Base-by-base conservation (phyloP, 2,888 invertebrate species). In the Mayetiola destructor region DNA sequence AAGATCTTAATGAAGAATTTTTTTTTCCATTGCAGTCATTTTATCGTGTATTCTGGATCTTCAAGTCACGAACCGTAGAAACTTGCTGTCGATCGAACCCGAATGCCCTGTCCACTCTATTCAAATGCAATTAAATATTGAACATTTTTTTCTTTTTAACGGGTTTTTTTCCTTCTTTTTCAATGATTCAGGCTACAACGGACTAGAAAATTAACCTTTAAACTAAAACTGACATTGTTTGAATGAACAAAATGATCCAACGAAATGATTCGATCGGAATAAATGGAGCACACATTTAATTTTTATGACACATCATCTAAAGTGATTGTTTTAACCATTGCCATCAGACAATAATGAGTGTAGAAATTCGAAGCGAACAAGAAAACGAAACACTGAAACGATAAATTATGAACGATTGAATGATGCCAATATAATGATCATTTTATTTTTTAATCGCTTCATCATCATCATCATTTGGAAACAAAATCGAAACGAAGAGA, bases 301-400 rank as follows among this genome's bases (percentile, higher is more conserved):
- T 48, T 48, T 48, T 48, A 48, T 48, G 48, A 48, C 48, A 48
- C 48, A 48, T 48, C 48, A 48, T 48, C 48, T 27, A 48, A 23
- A 48, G 8, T 27, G 27, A 48, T 48, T 48, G 48, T 48, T 5
- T 48, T n/a, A n/a, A 16, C n/a, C 1, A 2, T 20, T 23, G 21
- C 5, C 48, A 5, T 12, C n/a, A n/a, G 4, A n/a, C 12, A 16
- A 9, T 48, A 48, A 48, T 48, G 48, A 27, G 48, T 27, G 27
- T 16, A 48, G 48, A 16, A 48, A 48, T 48, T 48, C 27, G 9
- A 27, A n/a, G n/a, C n/a, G n/a, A n/a, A n/a, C n/a, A n/a, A n/a
- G n/a, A n/a, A n/a, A n/a, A n/a, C n/a, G n/a, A n/a, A n/a, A n/a
- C n/a, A n/a, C n/a, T n/a, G n/a, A n/a, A n/a, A n/a, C 27, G 1